Percentiles rank a stretch among this genome's conserved stretches.
Conservation (phyloP, 2,797 vertebrate species). For the Scyliorhinus canicula region DNA sequence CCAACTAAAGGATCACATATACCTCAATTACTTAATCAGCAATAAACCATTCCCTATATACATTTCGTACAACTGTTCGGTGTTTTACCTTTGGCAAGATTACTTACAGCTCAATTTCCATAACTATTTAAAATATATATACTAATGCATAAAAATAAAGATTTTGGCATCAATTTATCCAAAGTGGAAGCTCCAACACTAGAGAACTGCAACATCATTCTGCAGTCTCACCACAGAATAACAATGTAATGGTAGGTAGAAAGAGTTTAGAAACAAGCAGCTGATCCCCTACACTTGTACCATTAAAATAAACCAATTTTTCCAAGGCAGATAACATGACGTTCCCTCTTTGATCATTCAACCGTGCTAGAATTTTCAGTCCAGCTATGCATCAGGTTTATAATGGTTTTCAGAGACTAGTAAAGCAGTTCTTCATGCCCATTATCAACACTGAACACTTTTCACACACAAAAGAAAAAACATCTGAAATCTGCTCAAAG, state of each 20-base stretch:
- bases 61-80: slow-evolving; percentile 78
- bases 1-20: slow-evolving; percentile 62
- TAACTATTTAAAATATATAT: slow-evolving; percentile 98
- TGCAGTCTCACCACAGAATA: slow-evolving; percentile 50
- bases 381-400: slow-evolving; percentile 8
- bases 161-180: slow-evolving; percentile 89
- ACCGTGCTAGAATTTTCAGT: slow-evolving; percentile 9
- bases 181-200: slow-evolving; percentile 66
- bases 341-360: not conserved
- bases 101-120: slow-evolving; percentile 94
- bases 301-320: slow-evolving; percentile 12
- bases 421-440: slow-evolving; percentile 44
- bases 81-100: slow-evolving; percentile 94
- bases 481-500: slow-evolving; percentile 61
- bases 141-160: slow-evolving; percentile 99
- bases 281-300: slow-evolving; percentile 33
- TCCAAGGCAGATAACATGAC: slow-evolving; percentile 11
- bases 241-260: slow-evolving; percentile 25
- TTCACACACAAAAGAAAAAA: slow-evolving; percentile 40
- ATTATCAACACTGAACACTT: slow-evolving; percentile 28
- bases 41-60: slow-evolving; percentile 81
- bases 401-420: slow-evolving; percentile 35
- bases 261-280: slow-evolving; percentile 34
- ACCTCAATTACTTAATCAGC: slow-evolving; percentile 73
- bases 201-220: slow-evolving; percentile 58